Percentiles rank a stretch among this genome's conserved stretches.
These are phyloP conservation scores for Poecile atricapillus DNA, from an alignment of 2,113 vertebrate genomes.

Conservation along the genomic window DNA sequence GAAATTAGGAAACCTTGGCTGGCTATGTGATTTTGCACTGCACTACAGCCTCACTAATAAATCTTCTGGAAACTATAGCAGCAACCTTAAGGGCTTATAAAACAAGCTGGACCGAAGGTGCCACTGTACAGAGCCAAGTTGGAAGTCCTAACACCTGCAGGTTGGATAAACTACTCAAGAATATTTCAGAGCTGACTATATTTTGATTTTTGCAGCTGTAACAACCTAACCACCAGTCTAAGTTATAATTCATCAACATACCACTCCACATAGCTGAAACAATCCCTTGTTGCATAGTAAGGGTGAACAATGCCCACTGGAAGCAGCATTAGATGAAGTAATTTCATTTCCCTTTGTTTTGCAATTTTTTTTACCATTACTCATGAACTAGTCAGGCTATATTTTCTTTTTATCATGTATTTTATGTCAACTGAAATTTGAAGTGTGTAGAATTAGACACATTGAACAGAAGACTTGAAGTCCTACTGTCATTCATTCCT, in stretches of 20 bases:
- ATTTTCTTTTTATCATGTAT: not conserved
- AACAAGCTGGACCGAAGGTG: not conserved
- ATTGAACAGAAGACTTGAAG: not conserved
- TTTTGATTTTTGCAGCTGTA: not conserved
- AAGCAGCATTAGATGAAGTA: not conserved
- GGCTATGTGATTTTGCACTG: not conserved
- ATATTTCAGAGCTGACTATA: not conserved
- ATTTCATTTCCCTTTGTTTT: slow-evolving; percentile 7
- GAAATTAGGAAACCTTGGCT: not conserved
- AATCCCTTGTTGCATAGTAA: not conserved
- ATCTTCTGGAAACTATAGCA: not conserved
- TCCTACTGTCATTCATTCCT: not conserved
- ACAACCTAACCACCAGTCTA: not conserved
- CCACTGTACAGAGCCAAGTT: not conserved
- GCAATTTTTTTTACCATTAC: not conserved
- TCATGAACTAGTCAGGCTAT: not conserved
- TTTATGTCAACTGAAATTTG: not conserved
- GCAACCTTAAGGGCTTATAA: not conserved
- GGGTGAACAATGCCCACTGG: not conserved
- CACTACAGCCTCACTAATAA: not conserved
- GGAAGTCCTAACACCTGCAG: not conserved
- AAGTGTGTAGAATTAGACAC: not conserved
- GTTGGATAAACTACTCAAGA: not conserved
- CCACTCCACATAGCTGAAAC: not conserved
- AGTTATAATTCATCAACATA: not conserved